These are phyloP conservation scores for Parazoanthus atlanticus DNA, from an alignment of 92 coral and sea anemone species.

Conservation along the genomic window DNA sequence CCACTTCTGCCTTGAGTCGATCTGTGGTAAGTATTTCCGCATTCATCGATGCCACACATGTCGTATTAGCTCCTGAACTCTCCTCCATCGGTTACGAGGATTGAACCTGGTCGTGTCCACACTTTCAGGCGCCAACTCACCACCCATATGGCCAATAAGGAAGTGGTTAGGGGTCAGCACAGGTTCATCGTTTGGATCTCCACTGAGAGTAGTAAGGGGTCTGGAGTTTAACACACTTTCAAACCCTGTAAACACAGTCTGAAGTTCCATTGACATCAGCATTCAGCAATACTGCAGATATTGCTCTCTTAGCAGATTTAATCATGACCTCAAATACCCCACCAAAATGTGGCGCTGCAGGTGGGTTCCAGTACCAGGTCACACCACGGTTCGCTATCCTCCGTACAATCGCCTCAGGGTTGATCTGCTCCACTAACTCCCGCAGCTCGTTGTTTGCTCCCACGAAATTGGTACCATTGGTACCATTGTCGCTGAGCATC, in stretches of 20 bases:
- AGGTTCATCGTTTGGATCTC: constrained; percentile 63
- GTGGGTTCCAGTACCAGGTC: constrained; percentile 66
- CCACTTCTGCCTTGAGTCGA: too few relatives aligned
- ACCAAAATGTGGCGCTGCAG: constrained; percentile 63
- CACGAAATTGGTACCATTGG: too few relatives aligned
- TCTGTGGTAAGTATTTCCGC: too few relatives aligned
- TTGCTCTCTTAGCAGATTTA: constrained; percentile 44
- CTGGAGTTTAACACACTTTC: constrained; percentile 51
- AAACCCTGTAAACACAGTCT: constrained; percentile 40
- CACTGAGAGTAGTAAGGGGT: constrained; percentile 55
- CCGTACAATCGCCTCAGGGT: not conserved
- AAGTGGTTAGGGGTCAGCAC: constrained; percentile 68
- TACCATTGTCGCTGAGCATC: too few relatives aligned
- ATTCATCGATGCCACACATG: too few relatives aligned
- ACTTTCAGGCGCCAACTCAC: constrained; percentile 67
- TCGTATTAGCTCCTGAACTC: not conserved
- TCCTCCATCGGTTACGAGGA: constrained; percentile 60
- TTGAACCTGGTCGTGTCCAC: constrained; percentile 56
- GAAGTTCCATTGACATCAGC: constrained; percentile 35
- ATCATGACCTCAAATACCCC: constrained; percentile 59
- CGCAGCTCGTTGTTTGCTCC: too few relatives aligned
- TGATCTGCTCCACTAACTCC: too few relatives aligned
- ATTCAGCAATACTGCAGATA: constrained; percentile 18
- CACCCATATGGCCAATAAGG: constrained; percentile 70
- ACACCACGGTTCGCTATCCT: constrained; percentile 57